Conservation (phyloP, 2,113 vertebrate genomes). For the Perca schrenkii region DNA sequence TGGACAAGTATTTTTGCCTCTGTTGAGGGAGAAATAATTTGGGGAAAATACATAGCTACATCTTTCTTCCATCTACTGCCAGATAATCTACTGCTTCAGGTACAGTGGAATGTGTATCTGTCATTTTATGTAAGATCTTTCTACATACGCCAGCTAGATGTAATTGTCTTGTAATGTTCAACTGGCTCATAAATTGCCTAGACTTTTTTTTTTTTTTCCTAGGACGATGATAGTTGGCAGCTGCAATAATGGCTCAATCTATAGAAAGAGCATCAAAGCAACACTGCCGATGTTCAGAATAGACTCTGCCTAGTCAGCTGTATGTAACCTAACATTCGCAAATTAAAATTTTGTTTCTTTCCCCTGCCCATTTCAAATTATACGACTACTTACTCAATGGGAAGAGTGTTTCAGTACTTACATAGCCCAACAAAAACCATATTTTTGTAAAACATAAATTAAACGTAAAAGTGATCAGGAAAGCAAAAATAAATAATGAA, state of each 20-base stretch:
- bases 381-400: no score
- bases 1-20: slow-evolving; percentile 75
- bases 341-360: slow-evolving; percentile 1
- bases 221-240: slow-evolving; percentile 20
- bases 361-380: slow-evolving; percentile 3
- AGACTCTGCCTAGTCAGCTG: slow-evolving; percentile 9
- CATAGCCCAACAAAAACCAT: no score
- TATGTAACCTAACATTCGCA: not conserved
- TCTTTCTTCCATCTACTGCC: slow-evolving; percentile 33
- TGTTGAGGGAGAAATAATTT: slow-evolving; percentile 67
- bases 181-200: not conserved
- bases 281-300: not conserved
- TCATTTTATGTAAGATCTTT: slow-evolving; percentile 52
- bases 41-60: slow-evolving; percentile 40
- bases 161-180: slow-evolving; percentile 27
- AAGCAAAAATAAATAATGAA: no score
- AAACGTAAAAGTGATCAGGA: no score
- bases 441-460: no score
- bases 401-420: no score
- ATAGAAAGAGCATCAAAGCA: slow-evolving; percentile 31
- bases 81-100: slow-evolving; percentile 68
- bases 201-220: not conserved
- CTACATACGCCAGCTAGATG: slow-evolving; percentile 23
- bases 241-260: slow-evolving; percentile 30
- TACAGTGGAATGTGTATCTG: slow-evolving; percentile 48